phyloP scores from a whole-genome alignment of 2,888 invertebrate genomes.

The Marronus borbonicus region DNA sequence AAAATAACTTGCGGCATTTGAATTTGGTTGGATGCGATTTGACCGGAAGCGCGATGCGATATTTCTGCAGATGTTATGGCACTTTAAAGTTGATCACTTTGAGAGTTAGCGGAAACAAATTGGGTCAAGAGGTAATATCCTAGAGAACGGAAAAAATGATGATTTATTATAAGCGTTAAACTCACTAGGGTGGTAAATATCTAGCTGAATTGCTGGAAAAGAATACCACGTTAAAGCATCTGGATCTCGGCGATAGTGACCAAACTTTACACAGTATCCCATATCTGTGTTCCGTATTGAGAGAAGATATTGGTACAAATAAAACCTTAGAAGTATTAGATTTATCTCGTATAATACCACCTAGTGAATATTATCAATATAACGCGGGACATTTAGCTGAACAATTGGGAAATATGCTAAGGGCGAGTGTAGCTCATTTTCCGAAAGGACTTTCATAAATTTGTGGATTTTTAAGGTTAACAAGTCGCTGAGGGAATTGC shows the following conservation, averaged over 20 bases:
- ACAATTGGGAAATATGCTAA: constrained; percentile 65
- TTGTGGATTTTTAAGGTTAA: constrained; percentile 63
- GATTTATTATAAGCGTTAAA: constrained; percentile 48
- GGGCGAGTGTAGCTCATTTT: constrained; percentile 58
- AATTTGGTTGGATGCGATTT: constrained; percentile 76
- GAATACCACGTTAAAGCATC: constrained; percentile 70
- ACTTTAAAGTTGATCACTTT: constrained; percentile 72
- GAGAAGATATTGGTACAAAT: constrained; percentile 61
- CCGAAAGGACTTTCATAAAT: background rate
- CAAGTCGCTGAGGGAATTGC: constrained; percentile 72
- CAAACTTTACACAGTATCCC: constrained; percentile 73
- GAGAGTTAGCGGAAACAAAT: constrained; percentile 75
- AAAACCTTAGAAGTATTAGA: constrained; percentile 63
- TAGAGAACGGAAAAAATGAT: background rate
- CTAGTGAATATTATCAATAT: constrained; percentile 60
- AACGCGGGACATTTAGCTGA: constrained; percentile 63
- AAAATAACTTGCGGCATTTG: constrained; percentile 71
- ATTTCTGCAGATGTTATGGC: constrained; percentile 58
- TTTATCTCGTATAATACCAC: constrained; percentile 65
- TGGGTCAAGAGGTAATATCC: constrained; percentile 70
- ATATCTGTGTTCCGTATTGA: constrained; percentile 62
- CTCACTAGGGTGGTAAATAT: constrained; percentile 70
- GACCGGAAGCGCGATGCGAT: constrained; percentile 68
- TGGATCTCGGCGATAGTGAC: constrained; percentile 75
- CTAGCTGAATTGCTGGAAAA: constrained; percentile 72